phyloP scores from a whole-genome alignment of 2,888 invertebrate genomes.

The Campoplex nolae region DNA sequence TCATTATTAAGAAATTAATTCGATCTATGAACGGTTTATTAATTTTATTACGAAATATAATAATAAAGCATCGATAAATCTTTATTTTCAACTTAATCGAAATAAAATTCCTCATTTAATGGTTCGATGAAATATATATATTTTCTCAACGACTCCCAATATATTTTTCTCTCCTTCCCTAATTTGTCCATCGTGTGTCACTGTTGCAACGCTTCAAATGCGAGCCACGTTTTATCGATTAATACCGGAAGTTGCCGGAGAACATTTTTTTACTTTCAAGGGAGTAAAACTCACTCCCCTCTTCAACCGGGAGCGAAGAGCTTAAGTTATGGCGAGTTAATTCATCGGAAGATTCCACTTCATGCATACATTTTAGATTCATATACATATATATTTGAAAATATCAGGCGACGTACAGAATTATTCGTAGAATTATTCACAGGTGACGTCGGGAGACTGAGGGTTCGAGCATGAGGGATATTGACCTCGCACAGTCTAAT shows the following conservation, averaged over 20 bases:
- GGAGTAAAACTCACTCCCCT: background rate
- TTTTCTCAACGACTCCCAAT: background rate
- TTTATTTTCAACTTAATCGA: background rate
- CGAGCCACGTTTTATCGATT: background rate
- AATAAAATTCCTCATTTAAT: background rate
- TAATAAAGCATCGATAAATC: background rate
- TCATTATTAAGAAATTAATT: background rate
- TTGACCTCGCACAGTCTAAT: conserved; percentile 18
- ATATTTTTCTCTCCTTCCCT: background rate
- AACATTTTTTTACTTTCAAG: conserved; percentile 12
- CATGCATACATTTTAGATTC: background rate
- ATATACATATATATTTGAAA: background rate
- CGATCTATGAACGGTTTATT: background rate
- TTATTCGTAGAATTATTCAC: conserved; percentile 44
- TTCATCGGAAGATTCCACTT: conserved; percentile 3
- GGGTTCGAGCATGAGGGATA: background rate
- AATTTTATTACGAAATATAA: background rate
- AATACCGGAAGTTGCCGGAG: background rate
- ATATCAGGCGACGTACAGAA: conserved; percentile 5
- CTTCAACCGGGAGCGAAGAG: background rate
- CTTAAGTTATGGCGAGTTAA: conserved; percentile 10
- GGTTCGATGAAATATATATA: background rate
- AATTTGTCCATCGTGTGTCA: conserved; percentile 4
- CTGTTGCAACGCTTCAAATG: background rate
- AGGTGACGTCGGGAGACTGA: conserved; percentile 14